phyloP scores from a whole-genome alignment of 2,888 invertebrate species.

The Lymantria dispar region DNA sequence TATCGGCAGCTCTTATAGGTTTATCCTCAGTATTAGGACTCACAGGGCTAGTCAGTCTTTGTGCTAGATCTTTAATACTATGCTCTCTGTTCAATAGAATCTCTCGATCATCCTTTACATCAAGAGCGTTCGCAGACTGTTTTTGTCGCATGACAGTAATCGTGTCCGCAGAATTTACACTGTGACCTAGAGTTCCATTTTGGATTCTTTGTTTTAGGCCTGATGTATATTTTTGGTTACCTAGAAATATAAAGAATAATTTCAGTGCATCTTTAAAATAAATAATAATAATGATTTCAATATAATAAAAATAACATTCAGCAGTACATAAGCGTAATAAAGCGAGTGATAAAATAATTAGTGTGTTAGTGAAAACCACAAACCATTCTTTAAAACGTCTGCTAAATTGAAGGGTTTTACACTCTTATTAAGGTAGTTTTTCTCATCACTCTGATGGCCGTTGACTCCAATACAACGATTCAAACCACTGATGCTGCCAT shows the following conservation, averaged over 20 bases:
- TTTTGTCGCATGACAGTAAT: constrained; percentile 73
- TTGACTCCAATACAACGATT: constrained; percentile 39
- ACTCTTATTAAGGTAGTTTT: constrained; percentile 37
- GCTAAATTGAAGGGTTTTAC: constrained; percentile 48
- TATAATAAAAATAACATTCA: constrained; percentile 6
- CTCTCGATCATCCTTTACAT: constrained; percentile 82
- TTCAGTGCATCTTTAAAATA: neutral
- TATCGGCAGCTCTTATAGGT: constrained; percentile 88
- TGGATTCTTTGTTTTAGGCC: constrained; percentile 83
- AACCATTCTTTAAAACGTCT: constrained; percentile 72
- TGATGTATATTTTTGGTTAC: constrained; percentile 81
- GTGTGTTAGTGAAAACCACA: constrained; percentile 69
- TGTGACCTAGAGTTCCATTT: constrained; percentile 82
- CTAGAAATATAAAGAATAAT: constrained; percentile 44
- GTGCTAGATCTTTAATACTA: constrained; percentile 94
- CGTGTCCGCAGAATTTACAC: constrained; percentile 70
- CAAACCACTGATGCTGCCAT: constrained; percentile 25
- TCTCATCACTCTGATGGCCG: constrained; percentile 52
- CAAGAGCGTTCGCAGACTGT: constrained; percentile 81
- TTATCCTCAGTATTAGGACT: constrained; percentile 83
- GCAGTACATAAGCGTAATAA: constrained; percentile 22
- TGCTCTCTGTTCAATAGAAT: constrained; percentile 90
- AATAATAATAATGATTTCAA: neutral
- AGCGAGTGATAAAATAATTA: constrained; percentile 44
- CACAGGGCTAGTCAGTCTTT: constrained; percentile 88